Conservation (phyloP, 2,888 invertebrate genomes). For the Belgica antarctica region DNA sequence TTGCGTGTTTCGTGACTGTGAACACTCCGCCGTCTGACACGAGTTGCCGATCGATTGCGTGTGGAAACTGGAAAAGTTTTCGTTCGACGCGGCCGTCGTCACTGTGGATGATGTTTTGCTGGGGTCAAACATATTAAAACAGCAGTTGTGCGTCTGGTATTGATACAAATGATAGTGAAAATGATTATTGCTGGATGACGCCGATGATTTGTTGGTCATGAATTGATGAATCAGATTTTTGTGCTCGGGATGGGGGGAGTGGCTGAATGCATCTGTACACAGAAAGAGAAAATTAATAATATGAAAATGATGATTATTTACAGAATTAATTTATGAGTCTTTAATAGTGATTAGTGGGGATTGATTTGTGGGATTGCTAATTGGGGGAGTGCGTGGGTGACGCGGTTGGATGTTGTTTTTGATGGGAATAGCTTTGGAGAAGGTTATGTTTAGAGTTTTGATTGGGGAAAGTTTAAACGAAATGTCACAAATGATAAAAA, state of each 20-base stretch:
- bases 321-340: background rate
- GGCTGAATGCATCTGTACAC: background rate
- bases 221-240: conserved; percentile 40
- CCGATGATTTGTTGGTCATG: conserved; percentile 35
- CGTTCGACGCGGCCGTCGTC: conserved; percentile 36
- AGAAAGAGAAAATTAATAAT: conserved; percentile 21
- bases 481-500: too few relatives aligned
- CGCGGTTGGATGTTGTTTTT: too few relatives aligned
- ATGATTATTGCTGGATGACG: conserved; percentile 39
- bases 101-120: conserved; percentile 43
- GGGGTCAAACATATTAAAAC: conserved; percentile 39
- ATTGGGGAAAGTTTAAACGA: too few relatives aligned
- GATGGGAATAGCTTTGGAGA: too few relatives aligned
- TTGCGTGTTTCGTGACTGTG: conserved; percentile 6
- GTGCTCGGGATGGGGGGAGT: conserved; percentile 4
- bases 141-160: conserved; percentile 38
- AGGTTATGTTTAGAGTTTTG: too few relatives aligned
- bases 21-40: conserved; percentile 9
- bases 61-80: conserved; percentile 28
- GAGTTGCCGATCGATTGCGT: conserved; percentile 22
- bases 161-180: conserved; percentile 43
- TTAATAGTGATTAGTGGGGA: too few relatives aligned
- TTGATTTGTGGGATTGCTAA: too few relatives aligned
- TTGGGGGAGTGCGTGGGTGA: too few relatives aligned
- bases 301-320: background rate